These are phyloP conservation scores for Nilaparvata lugens DNA, from an alignment of 1,140 invertebrate species.

Conservation along the genomic window DNA sequence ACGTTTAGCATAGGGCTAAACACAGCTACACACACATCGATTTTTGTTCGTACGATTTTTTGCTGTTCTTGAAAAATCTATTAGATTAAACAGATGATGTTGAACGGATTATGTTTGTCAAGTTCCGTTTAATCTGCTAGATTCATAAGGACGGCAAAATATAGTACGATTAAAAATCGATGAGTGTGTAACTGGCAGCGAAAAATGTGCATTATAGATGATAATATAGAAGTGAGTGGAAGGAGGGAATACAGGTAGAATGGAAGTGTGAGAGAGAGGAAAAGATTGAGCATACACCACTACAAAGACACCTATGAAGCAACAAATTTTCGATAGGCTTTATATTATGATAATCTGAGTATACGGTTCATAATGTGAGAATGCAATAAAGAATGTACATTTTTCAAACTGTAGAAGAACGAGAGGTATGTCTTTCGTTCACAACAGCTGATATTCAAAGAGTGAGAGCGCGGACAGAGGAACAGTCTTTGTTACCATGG, in stretches of 20 bases:
- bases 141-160: no score
- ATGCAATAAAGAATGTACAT: constrained; percentile 2
- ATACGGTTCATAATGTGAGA: constrained; percentile 2
- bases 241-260: background rate
- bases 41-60: no score
- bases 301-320: background rate
- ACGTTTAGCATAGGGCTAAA: no score
- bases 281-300: background rate
- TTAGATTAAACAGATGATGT: no score
- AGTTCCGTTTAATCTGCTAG: no score
- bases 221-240: background rate
- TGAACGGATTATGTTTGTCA: no score
- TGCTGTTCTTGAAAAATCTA: no score
- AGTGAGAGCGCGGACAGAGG: background rate
- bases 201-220: background rate
- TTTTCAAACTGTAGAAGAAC: background rate
- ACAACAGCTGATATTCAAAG: background rate
- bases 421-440: background rate
- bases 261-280: background rate
- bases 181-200: background rate
- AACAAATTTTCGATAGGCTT: background rate
- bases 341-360: constrained; percentile 1
- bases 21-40: no score
- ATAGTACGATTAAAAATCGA: no score
- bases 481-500: no score